Base-by-base conservation (phyloP, 2,797 vertebrate genomes). In the Sphaeramia orbicularis region DNA sequence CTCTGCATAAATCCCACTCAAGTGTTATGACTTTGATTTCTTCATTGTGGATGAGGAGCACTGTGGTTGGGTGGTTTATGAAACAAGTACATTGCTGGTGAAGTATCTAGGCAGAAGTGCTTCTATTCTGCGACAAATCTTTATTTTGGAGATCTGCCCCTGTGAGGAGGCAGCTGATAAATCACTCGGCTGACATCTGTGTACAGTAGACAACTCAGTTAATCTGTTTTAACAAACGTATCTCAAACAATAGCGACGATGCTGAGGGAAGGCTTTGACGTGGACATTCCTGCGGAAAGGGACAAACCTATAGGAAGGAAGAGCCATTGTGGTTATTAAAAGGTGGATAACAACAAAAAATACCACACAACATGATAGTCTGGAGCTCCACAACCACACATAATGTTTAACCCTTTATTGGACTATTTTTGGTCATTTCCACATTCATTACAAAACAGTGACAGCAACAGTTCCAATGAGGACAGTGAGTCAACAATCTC, bases 291-390 rank as follows among this genome's bases (percentile, higher is more conserved):
- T 35, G 41, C 36, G 57, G 73, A 85, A 81, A 72, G 59, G 65
- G 79, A 85, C 71, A 60, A 71, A 80, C 80, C 59, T 71, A 60
- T 40, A 64, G 79, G 79, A 91, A 93, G 91, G 90, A 92, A 92
- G 85, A 62, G 52, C 83, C 79, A 84, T 86, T 93, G 89, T 91
- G 81, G 77, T 82, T 76, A 65, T 83, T 74, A 61, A 50, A 54
- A 70, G 87, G 72, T 80, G 64, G 71, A 80, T 60, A 76, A 78
- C 49, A 78, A 69, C 50, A 73, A 81, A 88, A 92, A 89, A 24
- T 87, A 86, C 84, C 74, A 57, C 47, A 65, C 78, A 60, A 61
- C 62, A 68, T 78, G 63, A 77, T 76, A 63, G 80, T 81, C 55
- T 56, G 51, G 72, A 74, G 61, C 65, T 81, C 87, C 50, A 30